Base-by-base conservation (phyloP, 2,888 invertebrate genomes). In the Agonopterix heracliana region DNA sequence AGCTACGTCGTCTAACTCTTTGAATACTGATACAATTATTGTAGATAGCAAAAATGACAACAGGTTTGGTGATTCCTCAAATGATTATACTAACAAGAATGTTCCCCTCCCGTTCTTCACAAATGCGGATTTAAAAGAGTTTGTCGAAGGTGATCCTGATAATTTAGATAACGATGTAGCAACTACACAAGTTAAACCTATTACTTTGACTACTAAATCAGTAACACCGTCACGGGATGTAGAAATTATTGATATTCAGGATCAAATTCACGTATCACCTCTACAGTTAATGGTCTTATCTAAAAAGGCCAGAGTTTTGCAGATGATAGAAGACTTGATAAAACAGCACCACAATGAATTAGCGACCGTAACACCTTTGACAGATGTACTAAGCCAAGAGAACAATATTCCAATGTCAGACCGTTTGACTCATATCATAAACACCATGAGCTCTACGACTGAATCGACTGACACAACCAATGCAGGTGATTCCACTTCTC, bases 311-410 rank as follows among this genome's bases (percentile, higher is more conserved):
- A 76, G 75, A 55, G 82, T 89, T 54, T 74, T 89, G 52, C 78
- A 86, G 69, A 86, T 88, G 81, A 89, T 89, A 49, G 88, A 89
- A 78, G 81, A 88, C 52, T 64, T 89, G 42, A 79, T 89, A 60
- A 70, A 73, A 60, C 76, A 81, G 59, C 88, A 89, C 55, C 83
- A 89, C 59, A 70, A 74, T 47, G 88, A 89, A 68, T 64, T 88
- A 56, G 76, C 74, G 38, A 84, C 79, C 55, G 74, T 72, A 47
- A 64, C 70, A 48, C 69, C 79, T 43, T 60, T 86, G 55, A 72
- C 68, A 57, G 81, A 83, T 50, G 57, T 76, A 49, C 62, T 77
- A 26, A 70, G 59, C 53, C 67, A 73, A 55, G 62, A 76, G 34
- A 73, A 67, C 48, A 72, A 74, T 56, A 55, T 77, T 9, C 73